Conservation (phyloP, 1,140 invertebrate genomes). For the Lysiphlebus fabarum region DNA sequence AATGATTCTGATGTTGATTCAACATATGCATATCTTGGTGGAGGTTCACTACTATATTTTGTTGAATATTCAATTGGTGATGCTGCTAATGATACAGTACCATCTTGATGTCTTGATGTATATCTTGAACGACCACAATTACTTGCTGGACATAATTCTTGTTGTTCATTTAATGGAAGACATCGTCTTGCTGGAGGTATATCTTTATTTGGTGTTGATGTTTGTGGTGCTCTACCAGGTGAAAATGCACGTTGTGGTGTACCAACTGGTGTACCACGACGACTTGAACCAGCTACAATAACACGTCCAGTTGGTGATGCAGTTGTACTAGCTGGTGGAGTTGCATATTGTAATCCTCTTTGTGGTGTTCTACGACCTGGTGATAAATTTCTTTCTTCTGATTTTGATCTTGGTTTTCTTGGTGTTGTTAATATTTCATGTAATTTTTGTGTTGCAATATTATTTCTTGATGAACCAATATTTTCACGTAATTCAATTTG, state of each 20-base stretch:
- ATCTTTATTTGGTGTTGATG: slow-evolving; percentile 53
- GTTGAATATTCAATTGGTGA: slow-evolving; percentile 19
- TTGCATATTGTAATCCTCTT: slow-evolving; percentile 47
- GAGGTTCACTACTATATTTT: slow-evolving; percentile 28
- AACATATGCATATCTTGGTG: slow-evolving; percentile 39
- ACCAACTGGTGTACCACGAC: slow-evolving; percentile 34
- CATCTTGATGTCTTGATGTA: slow-evolving; percentile 20
- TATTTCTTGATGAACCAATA: slow-evolving; percentile 55
- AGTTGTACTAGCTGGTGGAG: slow-evolving; percentile 32
- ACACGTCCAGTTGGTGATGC: slow-evolving; percentile 41
- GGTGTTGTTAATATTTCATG: slow-evolving; percentile 72
- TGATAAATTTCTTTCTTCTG: slow-evolving; percentile 43
- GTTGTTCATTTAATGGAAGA: slow-evolving; percentile 44
- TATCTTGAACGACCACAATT: slow-evolving; percentile 46
- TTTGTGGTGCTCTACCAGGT: slow-evolving; percentile 34
- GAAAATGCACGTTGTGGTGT: slow-evolving; percentile 42
- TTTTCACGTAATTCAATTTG: slow-evolving; percentile 18
- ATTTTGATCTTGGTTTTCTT: slow-evolving; percentile 55
- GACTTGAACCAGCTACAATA: slow-evolving; percentile 19
- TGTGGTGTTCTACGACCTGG: slow-evolving; percentile 48
- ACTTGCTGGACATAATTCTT: slow-evolving; percentile 36
- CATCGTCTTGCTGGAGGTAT: slow-evolving; percentile 46
- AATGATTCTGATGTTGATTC: slow-evolving; percentile 41
- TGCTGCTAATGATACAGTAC: slow-evolving; percentile 15
- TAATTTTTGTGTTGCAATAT: slow-evolving; percentile 70